Evolutionary conservation across 2,797 vertebrate species (phyloP).

Genomic region (Yasuhikotakia modesta): DNA sequence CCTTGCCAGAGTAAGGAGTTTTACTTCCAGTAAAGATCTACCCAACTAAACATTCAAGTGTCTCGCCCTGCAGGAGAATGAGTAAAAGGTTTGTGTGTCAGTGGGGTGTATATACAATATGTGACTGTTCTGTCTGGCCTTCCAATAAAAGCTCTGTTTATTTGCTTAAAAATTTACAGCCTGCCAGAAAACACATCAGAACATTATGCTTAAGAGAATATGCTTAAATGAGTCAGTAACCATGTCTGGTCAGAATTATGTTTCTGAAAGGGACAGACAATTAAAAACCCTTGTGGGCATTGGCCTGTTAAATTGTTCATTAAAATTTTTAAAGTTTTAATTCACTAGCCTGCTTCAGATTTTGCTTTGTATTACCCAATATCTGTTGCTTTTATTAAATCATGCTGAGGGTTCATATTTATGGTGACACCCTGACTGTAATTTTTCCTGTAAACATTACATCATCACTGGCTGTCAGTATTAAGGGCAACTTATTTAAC

Average conservation of each 20-base stretch:
- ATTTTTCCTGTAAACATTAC: conserved; percentile 37
- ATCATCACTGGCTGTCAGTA: conserved; percentile 10
- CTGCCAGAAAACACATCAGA: conserved; percentile 29
- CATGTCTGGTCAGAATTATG: conserved; percentile 7
- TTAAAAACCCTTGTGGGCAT: not conserved
- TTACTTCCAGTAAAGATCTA: conserved; percentile 58
- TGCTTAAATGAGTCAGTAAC: conserved; percentile 22
- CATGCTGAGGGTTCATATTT: not conserved
- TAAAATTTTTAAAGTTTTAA: conserved; percentile 3
- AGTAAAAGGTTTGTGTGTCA: conserved; percentile 40
- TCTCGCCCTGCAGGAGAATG: conserved; percentile 17
- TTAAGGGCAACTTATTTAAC: conserved; percentile 6
- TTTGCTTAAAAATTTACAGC: conserved; percentile 4
- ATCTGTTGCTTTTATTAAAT: conserved; percentile 25
- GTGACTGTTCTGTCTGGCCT: conserved; percentile 30
- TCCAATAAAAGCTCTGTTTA: conserved; percentile 23
- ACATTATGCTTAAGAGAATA: not conserved
- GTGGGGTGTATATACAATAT: conserved; percentile 24
- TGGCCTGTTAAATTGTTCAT: not conserved
- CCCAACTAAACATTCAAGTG: conserved; percentile 44
- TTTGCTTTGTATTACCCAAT: conserved; percentile 2
- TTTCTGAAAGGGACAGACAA: not conserved
- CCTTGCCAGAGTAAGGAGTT: conserved; percentile 39
- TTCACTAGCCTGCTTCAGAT: not conserved
- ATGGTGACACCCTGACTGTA: not conserved